Evolutionary conservation across 1,140 invertebrate species (phyloP), one percentile per base, ranked within the genome.

Genomic region (Cherax destructor): DNA sequence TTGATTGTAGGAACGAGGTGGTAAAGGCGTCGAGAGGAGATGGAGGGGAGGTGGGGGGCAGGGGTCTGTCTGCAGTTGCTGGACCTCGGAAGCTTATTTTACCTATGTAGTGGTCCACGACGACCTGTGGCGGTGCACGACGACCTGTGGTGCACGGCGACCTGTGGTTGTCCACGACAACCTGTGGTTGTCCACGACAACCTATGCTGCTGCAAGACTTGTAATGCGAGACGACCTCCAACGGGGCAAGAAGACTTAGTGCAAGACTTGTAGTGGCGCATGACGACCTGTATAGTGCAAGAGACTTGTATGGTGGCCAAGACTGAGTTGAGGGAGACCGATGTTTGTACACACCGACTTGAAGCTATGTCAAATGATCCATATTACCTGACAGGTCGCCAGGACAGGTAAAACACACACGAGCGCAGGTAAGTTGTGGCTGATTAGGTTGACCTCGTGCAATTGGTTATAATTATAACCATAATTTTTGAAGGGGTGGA

Each of bases 1-100:
- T 89, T 89, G 87, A 89, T 89, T 89, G 80, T 83, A 59, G 47
- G 78, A 24, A 81, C 87, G 79, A 83, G 80, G 61, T 79, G 85
- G 76, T 78, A 59, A 87, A 61, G 85, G 85, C 85, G 52, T 21
- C 72, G 50, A 61, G 72, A 50, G 52, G 80, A 16, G 21, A 16
- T 24, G 30, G 49, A 5, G 30, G 76, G 13, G 30, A 0, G 76
- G 3, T 1, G 49, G 24, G 76, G 30, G 30, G n/a, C 24, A 78
- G 21, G 78, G 16, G 49, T 56, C 49, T 86, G 74, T 74, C 49
- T 52, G 49, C 74, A 49, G 24, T 24, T 47, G 21, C 47, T 65
- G 24, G n/a, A 16, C 81, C 81, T 69, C 81, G 4, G 56, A 18
- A 83, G 81, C 81, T 83, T 83, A 83, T 83, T 59, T 61, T 65